Base-by-base conservation (phyloP, 2,888 invertebrate genomes). In the Junonia oenone region DNA sequence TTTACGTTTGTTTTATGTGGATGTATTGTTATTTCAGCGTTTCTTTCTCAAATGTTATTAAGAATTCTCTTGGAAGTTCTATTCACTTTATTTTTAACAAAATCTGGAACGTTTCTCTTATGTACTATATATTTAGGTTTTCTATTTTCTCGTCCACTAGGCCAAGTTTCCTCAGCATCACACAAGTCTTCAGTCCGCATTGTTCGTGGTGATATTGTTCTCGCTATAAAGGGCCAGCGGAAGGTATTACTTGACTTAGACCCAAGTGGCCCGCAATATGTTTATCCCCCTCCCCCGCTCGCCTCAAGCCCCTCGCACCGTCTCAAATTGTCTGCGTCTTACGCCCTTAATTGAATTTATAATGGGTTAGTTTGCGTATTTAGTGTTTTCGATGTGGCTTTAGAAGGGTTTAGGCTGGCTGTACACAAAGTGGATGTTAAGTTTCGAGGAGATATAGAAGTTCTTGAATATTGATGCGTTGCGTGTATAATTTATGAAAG, bases 271-370 rank as follows among this genome's bases (percentile, higher is more conserved):
- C 77, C 80, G 78, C 83, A 83, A 83, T 83, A 82, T 82, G 85
- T 81, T 80, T 76, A 76, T 70, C 72, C 69, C 69, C 65, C 35
- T 64, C 63, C 63, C 61, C 33, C 51, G n/a, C n/a, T 17, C 52
- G 58, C 51, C 55, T 45, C 38, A 2, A 11, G 27, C 38, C 33
- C 55, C 37, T 1, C 47, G 55, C 55, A 61, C 67, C 65, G 60
- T 74, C 73, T 72, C 81, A 79, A 81, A 85, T 82, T 81, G 80
- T 83, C 78, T 81, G 66, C 78, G 76, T 81, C 83, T 82, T 82
- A 75, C 78, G 77, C 68, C 68, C 76, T 78, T 88, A 85, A 87
- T 88, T 85, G 86, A 87, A 88, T 87, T 85, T 87, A 87, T 88
- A 88, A 88, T 85, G 75, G 83, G 79, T 82, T 81, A 83, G 83